Evolutionary conservation across 30 jellyfish, hydroid and myxozoan species (phyloP).

Genomic region (Aurelia sp.): DNA sequence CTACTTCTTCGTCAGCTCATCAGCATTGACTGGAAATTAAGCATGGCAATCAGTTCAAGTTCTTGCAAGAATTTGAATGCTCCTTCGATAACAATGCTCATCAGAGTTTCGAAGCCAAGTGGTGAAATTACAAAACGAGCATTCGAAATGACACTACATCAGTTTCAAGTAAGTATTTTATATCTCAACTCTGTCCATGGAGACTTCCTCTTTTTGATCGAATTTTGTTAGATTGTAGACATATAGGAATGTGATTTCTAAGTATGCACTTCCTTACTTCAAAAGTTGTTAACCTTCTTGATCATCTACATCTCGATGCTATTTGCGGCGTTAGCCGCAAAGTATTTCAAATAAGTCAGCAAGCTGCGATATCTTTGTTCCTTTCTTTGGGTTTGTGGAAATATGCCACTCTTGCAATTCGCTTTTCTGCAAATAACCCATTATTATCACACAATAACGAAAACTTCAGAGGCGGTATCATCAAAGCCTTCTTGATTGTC

Average conservation of each 20-base stretch:
- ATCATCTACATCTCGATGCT: no score
- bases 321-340: no score
- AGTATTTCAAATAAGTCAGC: no score
- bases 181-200: neutral
- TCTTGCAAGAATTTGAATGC: slow-evolving; percentile 62
- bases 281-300: neutral
- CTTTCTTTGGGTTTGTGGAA: no score
- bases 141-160: slow-evolving; percentile 61
- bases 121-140: slow-evolving; percentile 36
- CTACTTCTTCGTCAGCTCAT: slow-evolving; percentile 14
- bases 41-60: slow-evolving; percentile 79
- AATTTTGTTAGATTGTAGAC: neutral
- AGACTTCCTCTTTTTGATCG: neutral
- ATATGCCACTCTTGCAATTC: no score
- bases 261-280: no score
- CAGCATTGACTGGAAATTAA: slow-evolving; percentile 76
- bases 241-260: neutral
- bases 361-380: no score
- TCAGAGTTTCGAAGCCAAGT: slow-evolving; percentile 36
- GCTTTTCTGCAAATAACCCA: no score
- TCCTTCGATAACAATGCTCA: slow-evolving; percentile 64
- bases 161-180: slow-evolving; percentile 62
- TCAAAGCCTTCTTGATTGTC: no score
- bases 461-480: no score
- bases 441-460: no score